A percentile compares a stretch with the other conserved stretches of the same genome.
These are phyloP conservation scores for Unio pictorum DNA, from an alignment of 2,888 invertebrate genomes.

Conservation along the genomic window DNA sequence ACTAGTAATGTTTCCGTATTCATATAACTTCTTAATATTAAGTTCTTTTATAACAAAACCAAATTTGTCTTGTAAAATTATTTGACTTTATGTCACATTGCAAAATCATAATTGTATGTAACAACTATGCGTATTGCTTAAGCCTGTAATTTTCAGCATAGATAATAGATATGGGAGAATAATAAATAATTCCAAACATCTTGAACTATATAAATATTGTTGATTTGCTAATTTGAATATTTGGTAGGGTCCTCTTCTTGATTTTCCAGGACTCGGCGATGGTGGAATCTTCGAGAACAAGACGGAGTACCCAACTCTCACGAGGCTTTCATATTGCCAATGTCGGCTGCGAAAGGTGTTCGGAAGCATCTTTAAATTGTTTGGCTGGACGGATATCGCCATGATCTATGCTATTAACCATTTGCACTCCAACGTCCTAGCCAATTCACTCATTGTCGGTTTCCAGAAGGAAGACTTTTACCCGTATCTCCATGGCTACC, in stretches of 20 bases:
- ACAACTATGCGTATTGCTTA: background rate
- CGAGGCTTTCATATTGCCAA: slow-evolving; percentile 60
- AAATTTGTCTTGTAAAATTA: too few species aligned
- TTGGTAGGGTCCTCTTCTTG: background rate
- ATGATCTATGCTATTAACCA: slow-evolving; percentile 49
- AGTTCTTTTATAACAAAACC: too few species aligned
- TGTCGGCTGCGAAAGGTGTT: slow-evolving; percentile 56
- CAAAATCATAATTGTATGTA: background rate
- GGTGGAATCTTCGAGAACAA: slow-evolving; percentile 53
- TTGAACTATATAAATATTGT: too few species aligned
- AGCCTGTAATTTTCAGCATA: background rate
- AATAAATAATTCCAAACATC: too few species aligned
- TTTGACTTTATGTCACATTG: background rate
- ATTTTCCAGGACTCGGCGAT: slow-evolving; percentile 41
- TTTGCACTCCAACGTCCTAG: slow-evolving; percentile 40
- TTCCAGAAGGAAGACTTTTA: slow-evolving; percentile 29
- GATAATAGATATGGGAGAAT: too few species aligned
- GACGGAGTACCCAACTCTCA: slow-evolving; percentile 52
- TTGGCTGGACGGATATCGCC: slow-evolving; percentile 51
- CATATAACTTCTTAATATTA: too few species aligned
- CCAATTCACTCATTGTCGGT: slow-evolving; percentile 39
- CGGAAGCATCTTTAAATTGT: slow-evolving; percentile 44
- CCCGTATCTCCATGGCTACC: slow-evolving; percentile 44
- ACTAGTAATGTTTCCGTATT: too few species aligned
- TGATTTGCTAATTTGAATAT: too few species aligned